A percentile compares a stretch with the other conserved stretches of the same genome.
These are phyloP conservation scores for Melanotaenia trifasciata DNA, from an alignment of 2,797 vertebrate species.

Conservation along the genomic window DNA sequence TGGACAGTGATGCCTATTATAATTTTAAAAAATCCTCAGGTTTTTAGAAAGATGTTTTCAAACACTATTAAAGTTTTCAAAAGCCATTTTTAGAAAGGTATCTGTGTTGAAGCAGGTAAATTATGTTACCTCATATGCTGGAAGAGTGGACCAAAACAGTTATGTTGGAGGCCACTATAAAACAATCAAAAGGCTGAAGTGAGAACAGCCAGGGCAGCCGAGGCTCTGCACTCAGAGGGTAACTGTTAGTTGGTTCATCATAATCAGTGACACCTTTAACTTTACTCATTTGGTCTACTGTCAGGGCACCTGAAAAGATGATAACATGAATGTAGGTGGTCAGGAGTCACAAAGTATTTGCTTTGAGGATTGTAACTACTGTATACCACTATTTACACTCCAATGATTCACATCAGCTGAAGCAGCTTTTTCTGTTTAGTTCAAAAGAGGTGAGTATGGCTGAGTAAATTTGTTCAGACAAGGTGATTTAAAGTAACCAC, in stretches of 20 bases:
- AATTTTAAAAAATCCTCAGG: too few species aligned
- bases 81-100: too few species aligned
- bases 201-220: too few species aligned
- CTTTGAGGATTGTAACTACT: too few species aligned
- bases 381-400: conserved; percentile 36
- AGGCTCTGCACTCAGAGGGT: not conserved
- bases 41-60: too few species aligned
- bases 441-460: conserved; percentile 30
- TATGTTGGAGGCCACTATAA: too few species aligned
- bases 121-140: too few species aligned
- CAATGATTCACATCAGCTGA: conserved; percentile 28
- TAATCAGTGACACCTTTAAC: not conserved
- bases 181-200: too few species aligned
- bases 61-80: too few species aligned
- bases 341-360: not conserved
- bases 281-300: not conserved
- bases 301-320: not conserved
- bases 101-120: too few species aligned
- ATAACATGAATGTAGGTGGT: not conserved
- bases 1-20: too few species aligned
- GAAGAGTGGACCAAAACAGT: too few species aligned
- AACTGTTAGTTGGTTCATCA: not conserved
- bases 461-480: conserved; percentile 45
- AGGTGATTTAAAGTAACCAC: conserved; percentile 49
- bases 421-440: conserved; percentile 34